Percentiles rank a stretch among this genome's conserved stretches.
These are phyloP conservation scores for Periophthalmus magnuspinnatus DNA, from an alignment of 2,797 vertebrate genomes.

Conservation along the genomic window DNA sequence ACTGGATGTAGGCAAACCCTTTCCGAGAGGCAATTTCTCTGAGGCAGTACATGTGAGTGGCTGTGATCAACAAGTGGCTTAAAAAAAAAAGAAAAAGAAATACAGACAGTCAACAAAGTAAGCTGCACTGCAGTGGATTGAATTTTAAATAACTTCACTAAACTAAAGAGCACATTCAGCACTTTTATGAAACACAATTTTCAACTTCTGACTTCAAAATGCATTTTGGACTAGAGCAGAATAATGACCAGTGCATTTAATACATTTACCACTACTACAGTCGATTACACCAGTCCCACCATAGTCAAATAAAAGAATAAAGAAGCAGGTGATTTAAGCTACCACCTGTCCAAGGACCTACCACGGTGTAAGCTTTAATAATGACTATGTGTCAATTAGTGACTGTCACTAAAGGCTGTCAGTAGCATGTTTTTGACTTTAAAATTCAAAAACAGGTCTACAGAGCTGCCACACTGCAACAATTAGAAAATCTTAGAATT, in stretches of 20 bases:
- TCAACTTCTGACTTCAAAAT: neutral
- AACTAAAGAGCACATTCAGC: neutral
- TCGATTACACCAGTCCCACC: neutral
- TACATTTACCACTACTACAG: neutral
- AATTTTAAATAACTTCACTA: neutral
- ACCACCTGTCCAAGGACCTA: no score
- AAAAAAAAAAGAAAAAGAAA: conserved; percentile 12
- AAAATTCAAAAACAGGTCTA: neutral
- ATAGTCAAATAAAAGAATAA: neutral
- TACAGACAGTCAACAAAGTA: neutral
- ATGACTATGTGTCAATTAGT: neutral
- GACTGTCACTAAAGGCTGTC: neutral
- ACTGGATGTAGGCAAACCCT: conserved; percentile 97
- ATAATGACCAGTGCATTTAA: no score
- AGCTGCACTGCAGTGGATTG: no score
- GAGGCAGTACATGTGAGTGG: conserved; percentile 98
- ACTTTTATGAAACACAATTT: neutral
- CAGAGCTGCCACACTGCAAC: no score
- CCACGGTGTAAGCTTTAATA: no score
- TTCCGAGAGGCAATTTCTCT: conserved; percentile 93
- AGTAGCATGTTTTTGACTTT: neutral
- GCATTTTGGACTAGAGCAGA: no score
- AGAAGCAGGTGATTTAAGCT: no score
- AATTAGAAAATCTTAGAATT: no score
- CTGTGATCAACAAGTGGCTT: conserved; percentile 94